phyloP scores from a whole-genome alignment of 2,113 vertebrate genomes.

The Myrmecobius fasciatus region DNA sequence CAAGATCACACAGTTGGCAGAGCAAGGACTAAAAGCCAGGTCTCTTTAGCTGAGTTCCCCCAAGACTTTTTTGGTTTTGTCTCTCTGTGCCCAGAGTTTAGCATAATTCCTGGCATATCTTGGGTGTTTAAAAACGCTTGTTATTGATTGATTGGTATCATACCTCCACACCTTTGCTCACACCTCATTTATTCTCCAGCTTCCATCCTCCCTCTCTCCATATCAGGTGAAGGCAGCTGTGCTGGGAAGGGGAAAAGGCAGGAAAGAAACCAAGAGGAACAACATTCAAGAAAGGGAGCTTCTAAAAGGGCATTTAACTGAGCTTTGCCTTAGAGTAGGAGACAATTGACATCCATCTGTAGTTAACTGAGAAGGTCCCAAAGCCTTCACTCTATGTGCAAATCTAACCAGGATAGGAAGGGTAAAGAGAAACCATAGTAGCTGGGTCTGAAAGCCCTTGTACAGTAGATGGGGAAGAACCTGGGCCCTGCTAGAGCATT shows the following conservation, averaged over 20 bases:
- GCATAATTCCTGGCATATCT: neutral
- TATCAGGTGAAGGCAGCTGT: neutral
- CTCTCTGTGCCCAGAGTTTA: neutral
- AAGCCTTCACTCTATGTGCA: neutral
- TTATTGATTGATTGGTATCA: neutral
- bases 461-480: neutral
- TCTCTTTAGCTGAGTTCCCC: too few relatives aligned
- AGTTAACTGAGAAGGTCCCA: neutral
- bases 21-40: too few relatives aligned
- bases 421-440: neutral
- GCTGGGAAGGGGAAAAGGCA: neutral
- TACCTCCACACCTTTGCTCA: neutral
- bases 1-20: too few relatives aligned
- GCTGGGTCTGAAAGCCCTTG: neutral
- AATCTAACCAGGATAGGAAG: slow-evolving; percentile 41
- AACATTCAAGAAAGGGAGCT: neutral
- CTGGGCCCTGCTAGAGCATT: slow-evolving; percentile 43
- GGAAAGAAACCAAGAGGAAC: neutral
- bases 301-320: neutral
- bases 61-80: neutral
- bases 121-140: neutral
- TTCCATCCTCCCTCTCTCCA: neutral
- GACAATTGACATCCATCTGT: neutral
- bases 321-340: neutral
- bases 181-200: neutral